Conservation (phyloP, 2,888 invertebrate species). For the Volucella bombylans region DNA sequence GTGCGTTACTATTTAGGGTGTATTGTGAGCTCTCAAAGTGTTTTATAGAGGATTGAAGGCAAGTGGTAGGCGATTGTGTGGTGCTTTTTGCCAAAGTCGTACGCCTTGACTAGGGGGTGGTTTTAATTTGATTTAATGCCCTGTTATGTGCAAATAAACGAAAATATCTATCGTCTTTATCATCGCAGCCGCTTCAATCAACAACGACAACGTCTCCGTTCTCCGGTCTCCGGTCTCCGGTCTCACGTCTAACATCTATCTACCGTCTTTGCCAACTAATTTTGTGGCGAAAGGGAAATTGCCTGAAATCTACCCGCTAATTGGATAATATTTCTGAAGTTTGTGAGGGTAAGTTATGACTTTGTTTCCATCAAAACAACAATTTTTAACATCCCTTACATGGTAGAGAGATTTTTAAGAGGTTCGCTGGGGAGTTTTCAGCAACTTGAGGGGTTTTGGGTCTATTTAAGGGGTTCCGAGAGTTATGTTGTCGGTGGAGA, state of each 20-base stretch:
- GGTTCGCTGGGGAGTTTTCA: background rate
- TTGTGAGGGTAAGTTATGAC: conserved; percentile 64
- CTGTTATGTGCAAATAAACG: conserved; percentile 62
- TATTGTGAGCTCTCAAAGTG: background rate
- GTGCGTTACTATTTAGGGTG: background rate
- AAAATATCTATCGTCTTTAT: conserved; percentile 21
- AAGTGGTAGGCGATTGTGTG: background rate
- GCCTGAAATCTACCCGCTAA: conserved; percentile 59
- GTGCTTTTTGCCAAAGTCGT: conserved; percentile 14
- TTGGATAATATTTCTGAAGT: conserved; percentile 69
- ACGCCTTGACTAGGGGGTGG: conserved; percentile 14
- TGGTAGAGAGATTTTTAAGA: background rate
- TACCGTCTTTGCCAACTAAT: conserved; percentile 12
- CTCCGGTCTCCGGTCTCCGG: too few species aligned
- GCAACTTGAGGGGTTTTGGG: too few species aligned
- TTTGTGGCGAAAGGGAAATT: conserved; percentile 53
- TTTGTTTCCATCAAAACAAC: conserved; percentile 45
- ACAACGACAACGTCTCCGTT: background rate
- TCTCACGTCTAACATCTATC: background rate
- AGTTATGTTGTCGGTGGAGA: background rate
- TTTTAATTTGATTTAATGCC: conserved; percentile 66
- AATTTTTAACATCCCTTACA: conserved; percentile 11
- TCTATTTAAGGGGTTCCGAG: too few species aligned
- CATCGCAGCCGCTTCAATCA: background rate
- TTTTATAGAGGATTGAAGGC: background rate